phyloP scores from a whole-genome alignment of 2,797 vertebrate genomes.

The Ceryle rudis region DNA sequence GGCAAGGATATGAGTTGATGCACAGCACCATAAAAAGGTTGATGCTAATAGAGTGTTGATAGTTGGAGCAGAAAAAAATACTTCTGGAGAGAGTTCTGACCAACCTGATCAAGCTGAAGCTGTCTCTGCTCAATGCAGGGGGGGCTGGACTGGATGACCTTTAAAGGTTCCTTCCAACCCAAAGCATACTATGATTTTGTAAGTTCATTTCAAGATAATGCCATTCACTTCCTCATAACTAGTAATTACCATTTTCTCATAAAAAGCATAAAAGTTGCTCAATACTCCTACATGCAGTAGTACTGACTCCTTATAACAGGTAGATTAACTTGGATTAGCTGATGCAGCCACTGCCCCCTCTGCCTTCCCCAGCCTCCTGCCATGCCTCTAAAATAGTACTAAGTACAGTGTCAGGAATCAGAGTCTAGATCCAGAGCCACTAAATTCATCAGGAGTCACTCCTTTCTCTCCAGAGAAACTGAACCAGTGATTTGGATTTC shows the following conservation, averaged over 20 bases:
- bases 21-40: background rate
- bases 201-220: background rate
- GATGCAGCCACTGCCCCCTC: background rate
- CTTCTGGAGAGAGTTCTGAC: background rate
- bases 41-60: background rate
- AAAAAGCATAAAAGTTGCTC: background rate
- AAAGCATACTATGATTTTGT: background rate
- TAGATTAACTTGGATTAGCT: background rate
- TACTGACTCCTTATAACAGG: background rate
- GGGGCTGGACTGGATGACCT: background rate
- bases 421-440: background rate
- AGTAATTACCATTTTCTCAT: background rate
- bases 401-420: background rate
- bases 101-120: background rate
- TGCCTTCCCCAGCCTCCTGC: background rate
- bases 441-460: background rate
- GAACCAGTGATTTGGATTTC: background rate
- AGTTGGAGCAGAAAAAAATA: background rate
- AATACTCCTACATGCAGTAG: background rate
- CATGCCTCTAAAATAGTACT: background rate
- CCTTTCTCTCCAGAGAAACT: background rate
- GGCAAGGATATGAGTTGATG: background rate
- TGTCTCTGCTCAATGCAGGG: background rate
- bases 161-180: background rate
- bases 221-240: background rate